Evolutionary conservation across 2,113 vertebrate species (phyloP).

Genomic region (Xenotilapia leptura): DNA sequence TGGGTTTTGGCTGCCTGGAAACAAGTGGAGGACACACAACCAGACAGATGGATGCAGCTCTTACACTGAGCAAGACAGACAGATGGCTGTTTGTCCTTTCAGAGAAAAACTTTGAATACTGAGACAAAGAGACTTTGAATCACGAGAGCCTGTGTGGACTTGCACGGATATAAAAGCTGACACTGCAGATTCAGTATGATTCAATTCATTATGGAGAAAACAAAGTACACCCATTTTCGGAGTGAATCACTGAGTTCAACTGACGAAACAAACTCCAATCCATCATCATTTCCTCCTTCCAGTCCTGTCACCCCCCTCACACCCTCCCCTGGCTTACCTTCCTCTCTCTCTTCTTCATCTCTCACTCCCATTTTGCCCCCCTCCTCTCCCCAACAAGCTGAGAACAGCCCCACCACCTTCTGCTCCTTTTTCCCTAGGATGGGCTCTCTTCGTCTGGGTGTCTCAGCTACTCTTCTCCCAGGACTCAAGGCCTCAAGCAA

Average conservation of each 20-base stretch:
- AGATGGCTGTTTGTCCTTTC: conserved; percentile 41
- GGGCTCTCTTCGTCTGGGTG: conserved; percentile 86
- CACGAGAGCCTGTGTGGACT: conserved; percentile 35
- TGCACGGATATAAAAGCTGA: conserved; percentile 29
- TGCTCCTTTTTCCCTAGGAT: conserved; percentile 96
- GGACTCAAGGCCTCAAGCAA: conserved; percentile 64
- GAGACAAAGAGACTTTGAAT: conserved; percentile 52
- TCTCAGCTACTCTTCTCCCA: conserved; percentile 78
- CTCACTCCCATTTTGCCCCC: conserved; percentile 77
- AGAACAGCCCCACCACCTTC: conserved; percentile 90
- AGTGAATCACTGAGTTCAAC: conserved; percentile 87
- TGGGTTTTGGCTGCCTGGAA: conserved; percentile 20
- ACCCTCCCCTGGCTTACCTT: conserved; percentile 63
- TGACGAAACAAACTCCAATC: conserved; percentile 67
- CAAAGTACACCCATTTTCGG: conserved; percentile 91
- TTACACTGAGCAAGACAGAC: conserved; percentile 38
- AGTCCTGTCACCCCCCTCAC: conserved; percentile 68
- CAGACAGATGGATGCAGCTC: conserved; percentile 35
- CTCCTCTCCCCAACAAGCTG: conserved; percentile 59
- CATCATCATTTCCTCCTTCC: conserved; percentile 69
- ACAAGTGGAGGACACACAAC: conserved; percentile 29
- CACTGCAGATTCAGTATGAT: conserved; percentile 69
- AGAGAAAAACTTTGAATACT: conserved; percentile 46
- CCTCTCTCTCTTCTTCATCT: conserved; percentile 83
- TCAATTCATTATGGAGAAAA: conserved; percentile 82